Evolutionary conservation across 2,797 vertebrate genomes (phyloP), one percentile per base, ranked within the genome.

Genomic region (Trachops cirrhosus): DNA sequence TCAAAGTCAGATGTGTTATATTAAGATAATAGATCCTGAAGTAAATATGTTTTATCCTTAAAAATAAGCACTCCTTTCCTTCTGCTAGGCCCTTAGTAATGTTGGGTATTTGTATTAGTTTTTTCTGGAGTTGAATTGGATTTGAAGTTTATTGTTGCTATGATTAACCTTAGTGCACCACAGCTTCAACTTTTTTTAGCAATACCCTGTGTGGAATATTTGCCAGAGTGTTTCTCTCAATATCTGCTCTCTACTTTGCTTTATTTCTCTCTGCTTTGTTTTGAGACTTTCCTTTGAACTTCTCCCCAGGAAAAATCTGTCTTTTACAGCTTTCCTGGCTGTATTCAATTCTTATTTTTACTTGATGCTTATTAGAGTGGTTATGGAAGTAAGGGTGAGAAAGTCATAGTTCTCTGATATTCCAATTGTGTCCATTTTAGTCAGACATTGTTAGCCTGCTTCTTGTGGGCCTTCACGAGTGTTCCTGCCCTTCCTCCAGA

Each of bases 361-460:
- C 50, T 91, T 54, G 64, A 54, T 48, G 5, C 21, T 70, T 82
- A 39, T 67, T 57, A n/a, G 26, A 84, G 46, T 67, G 29, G 9
- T 37, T 70, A 4, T 70, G 26, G 18, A 10, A 34, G 39, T 62
- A 9, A 6, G 46, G 14, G 10, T 57, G 26, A 52, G 24, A 26
- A 83, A 75, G 68, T 22, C 57, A 54, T 73, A 74, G 57, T 73
- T 86, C 71, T 87, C 59, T 68, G 26, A 86, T 59, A 22, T 54
- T 89, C 57, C 90, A 21, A 70, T 50, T 75, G 59, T 67, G 94
- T 85, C 74, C 34, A n/a, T 92, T 92, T 93, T 62, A 86, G 16
- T 29, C 46, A 88, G 57, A 74, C 52, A 48, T 37, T 64, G 4
- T 82, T 48, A 87, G 32, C 54, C 68, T 77, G 26, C 26, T 87